Percentiles rank a stretch among this genome's conserved stretches.
Conservation (phyloP, 2,113 vertebrate genomes). For the Himantopus leucocephalus region DNA sequence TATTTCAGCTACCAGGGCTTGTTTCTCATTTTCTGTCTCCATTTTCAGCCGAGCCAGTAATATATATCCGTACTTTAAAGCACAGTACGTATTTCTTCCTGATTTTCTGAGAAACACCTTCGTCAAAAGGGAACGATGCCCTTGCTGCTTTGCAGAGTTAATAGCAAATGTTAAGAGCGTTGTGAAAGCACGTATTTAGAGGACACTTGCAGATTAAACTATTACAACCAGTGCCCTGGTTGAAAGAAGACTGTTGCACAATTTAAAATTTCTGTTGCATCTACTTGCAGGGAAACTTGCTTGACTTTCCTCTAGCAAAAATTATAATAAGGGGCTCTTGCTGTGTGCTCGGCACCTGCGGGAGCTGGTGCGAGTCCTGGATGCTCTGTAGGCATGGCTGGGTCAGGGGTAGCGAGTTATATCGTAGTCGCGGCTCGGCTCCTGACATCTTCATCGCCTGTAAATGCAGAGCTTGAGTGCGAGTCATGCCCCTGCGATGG, state of each 20-base stretch:
- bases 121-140: neutral
- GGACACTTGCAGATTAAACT: neutral
- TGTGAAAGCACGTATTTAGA: neutral
- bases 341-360: neutral
- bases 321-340: neutral
- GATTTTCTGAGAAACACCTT: slow-evolving; percentile 25
- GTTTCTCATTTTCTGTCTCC: neutral
- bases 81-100: neutral
- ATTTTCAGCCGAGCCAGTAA: neutral
- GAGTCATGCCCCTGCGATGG: neutral
- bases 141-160: slow-evolving; percentile 28
- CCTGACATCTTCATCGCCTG: fast-evolving
- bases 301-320: neutral
- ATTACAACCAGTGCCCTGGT: neutral
- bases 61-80: neutral
- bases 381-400: too few relatives aligned
- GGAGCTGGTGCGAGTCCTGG: too few relatives aligned
- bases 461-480: neutral
- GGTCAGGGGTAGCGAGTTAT: too few relatives aligned
- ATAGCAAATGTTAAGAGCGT: neutral
- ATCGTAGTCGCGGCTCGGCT: neutral
- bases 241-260: neutral
- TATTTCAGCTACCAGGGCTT: neutral
- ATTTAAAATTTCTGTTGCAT: neutral
- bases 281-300: neutral